phyloP scores from a whole-genome alignment of 2,113 vertebrate species.

The Amphiprion percula region DNA sequence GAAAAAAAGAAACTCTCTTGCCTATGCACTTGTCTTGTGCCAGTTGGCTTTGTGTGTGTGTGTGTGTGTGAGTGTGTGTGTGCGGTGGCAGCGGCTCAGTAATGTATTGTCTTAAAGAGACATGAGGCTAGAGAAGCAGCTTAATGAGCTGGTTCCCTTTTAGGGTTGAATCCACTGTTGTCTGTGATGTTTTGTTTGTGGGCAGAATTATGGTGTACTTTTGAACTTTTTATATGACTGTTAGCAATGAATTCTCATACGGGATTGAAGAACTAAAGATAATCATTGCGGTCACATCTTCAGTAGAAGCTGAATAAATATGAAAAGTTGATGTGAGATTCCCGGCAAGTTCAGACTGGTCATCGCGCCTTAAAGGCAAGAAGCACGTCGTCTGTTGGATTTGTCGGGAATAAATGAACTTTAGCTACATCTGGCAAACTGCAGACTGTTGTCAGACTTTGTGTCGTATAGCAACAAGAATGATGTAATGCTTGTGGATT shows the following conservation, averaged over 20 bases:
- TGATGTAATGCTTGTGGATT: conserved; percentile 28
- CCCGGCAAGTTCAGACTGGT: conserved; percentile 19
- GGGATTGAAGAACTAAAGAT: background rate
- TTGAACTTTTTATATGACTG: conserved; percentile 15
- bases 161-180: conserved; percentile 26
- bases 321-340: background rate
- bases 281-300: background rate
- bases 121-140: conserved; percentile 59
- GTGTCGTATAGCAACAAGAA: conserved; percentile 37
- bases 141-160: conserved; percentile 38
- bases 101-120: conserved; percentile 73
- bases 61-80: conserved; percentile 64
- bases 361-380: conserved; percentile 1
- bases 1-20: conserved; percentile 28
- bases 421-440: conserved; percentile 17
- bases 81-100: conserved; percentile 75
- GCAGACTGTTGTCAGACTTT: conserved; percentile 37
- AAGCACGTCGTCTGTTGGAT: conserved; percentile 6
- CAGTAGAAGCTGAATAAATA: background rate
- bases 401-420: conserved; percentile 19
- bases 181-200: conserved; percentile 7
- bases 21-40: conserved; percentile 66
- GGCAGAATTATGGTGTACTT: conserved; percentile 11
- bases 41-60: conserved; percentile 58
- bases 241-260: background rate